These are phyloP conservation scores for Epinotia bilunana DNA, from an alignment of 2,888 invertebrate species.

Conservation along the genomic window DNA sequence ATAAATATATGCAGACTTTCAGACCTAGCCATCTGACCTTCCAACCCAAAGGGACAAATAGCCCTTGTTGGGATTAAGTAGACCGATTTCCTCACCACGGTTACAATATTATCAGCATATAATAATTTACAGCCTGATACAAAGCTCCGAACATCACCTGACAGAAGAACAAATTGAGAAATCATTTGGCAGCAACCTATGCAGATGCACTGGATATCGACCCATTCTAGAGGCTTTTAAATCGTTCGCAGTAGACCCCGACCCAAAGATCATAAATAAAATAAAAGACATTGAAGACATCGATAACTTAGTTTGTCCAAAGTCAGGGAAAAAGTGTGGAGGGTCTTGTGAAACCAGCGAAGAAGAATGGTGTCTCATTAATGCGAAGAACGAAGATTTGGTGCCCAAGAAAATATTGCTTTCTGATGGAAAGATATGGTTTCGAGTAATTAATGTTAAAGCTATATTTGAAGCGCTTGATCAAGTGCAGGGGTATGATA, in stretches of 20 bases:
- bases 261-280: slow-evolving; percentile 51
- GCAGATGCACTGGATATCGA: slow-evolving; percentile 86
- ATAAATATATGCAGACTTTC: too few relatives aligned
- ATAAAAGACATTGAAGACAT: slow-evolving; percentile 48
- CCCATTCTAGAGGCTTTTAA: slow-evolving; percentile 84
- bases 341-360: slow-evolving; percentile 32
- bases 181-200: slow-evolving; percentile 86
- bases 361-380: slow-evolving; percentile 43
- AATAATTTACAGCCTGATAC: slow-evolving; percentile 63
- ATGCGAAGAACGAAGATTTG: not conserved
- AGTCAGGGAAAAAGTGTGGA: slow-evolving; percentile 46
- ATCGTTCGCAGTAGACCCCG: slow-evolving; percentile 74
- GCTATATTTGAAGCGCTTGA: slow-evolving; percentile 68
- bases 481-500: slow-evolving; percentile 58
- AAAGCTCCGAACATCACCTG: slow-evolving; percentile 69
- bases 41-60: too few relatives aligned
- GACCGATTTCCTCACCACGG: too few relatives aligned
- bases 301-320: slow-evolving; percentile 52
- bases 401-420: slow-evolving; percentile 41
- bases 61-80: too few relatives aligned
- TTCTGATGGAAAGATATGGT: slow-evolving; percentile 63
- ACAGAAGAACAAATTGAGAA: slow-evolving; percentile 86
- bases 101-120: too few relatives aligned
- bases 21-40: too few relatives aligned
- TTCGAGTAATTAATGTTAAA: slow-evolving; percentile 69